These are phyloP conservation scores for Laticauda laticaudata DNA, from an alignment of 2,113 vertebrate species.

Conservation along the genomic window DNA sequence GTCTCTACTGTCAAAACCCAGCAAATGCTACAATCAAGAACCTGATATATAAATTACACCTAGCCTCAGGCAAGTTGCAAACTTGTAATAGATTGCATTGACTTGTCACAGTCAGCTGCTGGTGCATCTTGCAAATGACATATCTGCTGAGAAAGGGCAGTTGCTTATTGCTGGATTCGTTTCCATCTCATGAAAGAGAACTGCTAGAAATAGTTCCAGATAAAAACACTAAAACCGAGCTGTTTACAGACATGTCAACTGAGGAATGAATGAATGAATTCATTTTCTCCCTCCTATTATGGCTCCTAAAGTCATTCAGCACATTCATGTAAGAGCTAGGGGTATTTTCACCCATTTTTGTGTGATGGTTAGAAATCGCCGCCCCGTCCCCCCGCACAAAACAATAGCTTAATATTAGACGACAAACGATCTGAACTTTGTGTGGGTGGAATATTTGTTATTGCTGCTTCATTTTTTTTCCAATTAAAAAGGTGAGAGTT, in stretches of 20 bases:
- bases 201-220: neutral
- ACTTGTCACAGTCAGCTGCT: neutral
- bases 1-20: neutral
- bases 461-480: neutral
- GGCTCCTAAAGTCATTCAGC: neutral
- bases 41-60: neutral
- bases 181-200: neutral
- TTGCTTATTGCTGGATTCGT: neutral
- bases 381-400: neutral
- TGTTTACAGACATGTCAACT: neutral
- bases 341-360: neutral
- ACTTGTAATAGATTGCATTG: neutral
- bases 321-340: neutral
- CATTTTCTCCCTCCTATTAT: neutral
- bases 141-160: neutral
- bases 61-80: neutral
- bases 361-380: neutral
- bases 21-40: neutral
- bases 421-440: no score
- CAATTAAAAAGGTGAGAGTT: neutral
- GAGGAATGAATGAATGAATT: neutral
- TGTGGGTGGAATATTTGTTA: no score
- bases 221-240: neutral
- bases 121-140: rapidly evolving
- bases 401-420: neutral